Evolutionary conservation across 1,140 invertebrate genomes (phyloP).

Genomic region (Phymorhynchus buccinoides): DNA sequence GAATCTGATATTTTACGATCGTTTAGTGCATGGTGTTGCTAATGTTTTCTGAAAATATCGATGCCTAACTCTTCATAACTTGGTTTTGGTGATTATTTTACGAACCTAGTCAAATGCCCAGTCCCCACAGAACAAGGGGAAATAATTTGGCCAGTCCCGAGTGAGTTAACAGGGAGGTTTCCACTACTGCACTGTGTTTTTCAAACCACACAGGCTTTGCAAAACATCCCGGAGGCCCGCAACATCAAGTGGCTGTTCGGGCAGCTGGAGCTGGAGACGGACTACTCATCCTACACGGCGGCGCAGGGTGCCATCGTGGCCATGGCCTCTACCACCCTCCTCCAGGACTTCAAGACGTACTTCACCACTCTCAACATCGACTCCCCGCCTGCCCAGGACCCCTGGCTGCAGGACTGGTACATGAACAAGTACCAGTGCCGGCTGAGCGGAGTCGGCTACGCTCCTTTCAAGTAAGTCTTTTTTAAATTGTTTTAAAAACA

Average conservation of each 20-base stretch:
- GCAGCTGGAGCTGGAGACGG: constrained; percentile 51
- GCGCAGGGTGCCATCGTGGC: constrained; percentile 59
- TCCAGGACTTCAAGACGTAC: constrained; percentile 62
- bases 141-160: too few relatives aligned
- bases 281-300: constrained; percentile 49
- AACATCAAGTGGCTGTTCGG: constrained; percentile 62
- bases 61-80: too few relatives aligned
- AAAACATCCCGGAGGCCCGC: constrained; percentile 35
- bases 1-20: too few relatives aligned
- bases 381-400: constrained; percentile 57
- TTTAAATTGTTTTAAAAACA: too few relatives aligned
- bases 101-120: too few relatives aligned
- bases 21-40: background rate
- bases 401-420: constrained; percentile 74
- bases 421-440: constrained; percentile 58
- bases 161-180: too few relatives aligned
- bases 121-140: too few relatives aligned
- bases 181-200: background rate
- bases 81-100: too few relatives aligned
- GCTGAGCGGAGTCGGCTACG: constrained; percentile 41
- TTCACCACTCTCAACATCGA: constrained; percentile 61
- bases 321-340: constrained; percentile 46
- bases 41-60: background rate
- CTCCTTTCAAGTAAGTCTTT: constrained; percentile 9
- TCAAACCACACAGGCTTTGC: constrained; percentile 3